These are phyloP conservation scores for Pristionchus mayeri DNA, from an alignment of 2,888 invertebrate species.

Conservation along the genomic window DNA sequence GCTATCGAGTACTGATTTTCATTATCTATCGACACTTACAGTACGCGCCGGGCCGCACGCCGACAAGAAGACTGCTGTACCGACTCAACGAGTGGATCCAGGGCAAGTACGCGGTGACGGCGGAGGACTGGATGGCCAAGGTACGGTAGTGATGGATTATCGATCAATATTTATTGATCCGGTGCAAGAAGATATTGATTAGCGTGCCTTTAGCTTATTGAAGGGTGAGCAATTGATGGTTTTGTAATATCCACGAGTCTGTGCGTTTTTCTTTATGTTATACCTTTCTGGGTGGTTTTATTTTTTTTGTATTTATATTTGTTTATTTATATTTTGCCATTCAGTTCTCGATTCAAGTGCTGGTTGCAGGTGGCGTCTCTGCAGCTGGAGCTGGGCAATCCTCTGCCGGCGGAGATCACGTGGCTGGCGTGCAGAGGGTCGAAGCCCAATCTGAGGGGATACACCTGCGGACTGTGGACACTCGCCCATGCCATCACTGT, in stretches of 20 bases:
- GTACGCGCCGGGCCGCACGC: conserved; percentile 86
- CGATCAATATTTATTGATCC: background rate
- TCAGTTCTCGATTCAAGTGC: no score
- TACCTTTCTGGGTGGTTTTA: no score
- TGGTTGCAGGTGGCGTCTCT: conserved; percentile 48
- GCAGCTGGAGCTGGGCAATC: conserved; percentile 71
- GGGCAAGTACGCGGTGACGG: conserved; percentile 73
- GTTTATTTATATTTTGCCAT: no score
- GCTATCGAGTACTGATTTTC: background rate
- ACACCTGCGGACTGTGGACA: conserved; percentile 95
- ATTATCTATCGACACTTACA: conserved; percentile 58
- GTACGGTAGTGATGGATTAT: conserved; percentile 56
- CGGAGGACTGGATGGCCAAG: conserved; percentile 77
- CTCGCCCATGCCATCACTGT: conserved; percentile 93
- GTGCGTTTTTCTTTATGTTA: no score
- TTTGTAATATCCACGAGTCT: no score
- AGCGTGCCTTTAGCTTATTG: no score
- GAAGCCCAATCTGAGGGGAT: conserved; percentile 83
- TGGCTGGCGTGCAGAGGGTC: conserved; percentile 91
- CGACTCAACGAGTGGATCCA: conserved; percentile 81
- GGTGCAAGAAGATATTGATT: background rate
- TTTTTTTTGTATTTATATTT: no score
- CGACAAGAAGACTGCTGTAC: conserved; percentile 83
- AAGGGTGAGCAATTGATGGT: conserved; percentile 41
- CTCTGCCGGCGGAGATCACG: conserved; percentile 67